These are phyloP conservation scores for Trematomus loennbergii DNA, from an alignment of 2,113 vertebrate genomes.

Conservation along the genomic window DNA sequence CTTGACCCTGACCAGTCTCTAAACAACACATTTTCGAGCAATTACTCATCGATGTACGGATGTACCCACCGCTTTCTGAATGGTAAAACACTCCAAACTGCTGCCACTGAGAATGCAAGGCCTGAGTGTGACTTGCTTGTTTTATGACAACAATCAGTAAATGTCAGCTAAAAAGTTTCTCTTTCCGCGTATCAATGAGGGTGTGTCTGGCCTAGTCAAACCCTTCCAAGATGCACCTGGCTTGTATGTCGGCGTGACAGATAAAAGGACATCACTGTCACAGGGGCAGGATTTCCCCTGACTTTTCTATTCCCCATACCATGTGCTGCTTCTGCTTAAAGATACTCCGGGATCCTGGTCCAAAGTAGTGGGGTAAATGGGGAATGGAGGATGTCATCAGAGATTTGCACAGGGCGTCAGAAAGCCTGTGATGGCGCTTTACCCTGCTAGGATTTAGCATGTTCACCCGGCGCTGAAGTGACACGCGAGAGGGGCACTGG, in stretches of 20 bases:
- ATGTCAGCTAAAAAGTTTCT: not conserved
- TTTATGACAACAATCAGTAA: conserved; percentile 20
- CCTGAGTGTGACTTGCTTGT: not conserved
- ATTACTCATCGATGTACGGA: conserved; percentile 62
- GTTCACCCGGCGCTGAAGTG: conserved; percentile 78
- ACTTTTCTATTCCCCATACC: conserved; percentile 38
- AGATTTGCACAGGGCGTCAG: conserved; percentile 70
- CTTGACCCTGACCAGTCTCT: conserved; percentile 75
- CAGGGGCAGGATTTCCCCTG: conserved; percentile 43
- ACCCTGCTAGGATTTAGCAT: conserved; percentile 69
- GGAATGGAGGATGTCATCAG: conserved; percentile 74
- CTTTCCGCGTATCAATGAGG: not conserved
- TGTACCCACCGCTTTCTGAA: conserved; percentile 26
- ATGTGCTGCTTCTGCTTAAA: conserved; percentile 40
- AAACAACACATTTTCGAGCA: conserved; percentile 73
- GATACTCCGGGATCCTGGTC: conserved; percentile 31
- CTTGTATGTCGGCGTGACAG: conserved; percentile 51
- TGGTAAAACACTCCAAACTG: conserved; percentile 24
- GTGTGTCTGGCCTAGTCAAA: not conserved
- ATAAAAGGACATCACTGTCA: conserved; percentile 74
- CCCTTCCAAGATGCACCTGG: conserved; percentile 16
- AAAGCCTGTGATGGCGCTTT: conserved; percentile 70
- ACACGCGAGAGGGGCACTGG: conserved; percentile 76
- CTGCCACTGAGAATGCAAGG: not conserved
- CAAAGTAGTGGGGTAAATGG: conserved; percentile 46